Conservation (phyloP, 2,797 vertebrate species). For the Ficedula albicollis region DNA sequence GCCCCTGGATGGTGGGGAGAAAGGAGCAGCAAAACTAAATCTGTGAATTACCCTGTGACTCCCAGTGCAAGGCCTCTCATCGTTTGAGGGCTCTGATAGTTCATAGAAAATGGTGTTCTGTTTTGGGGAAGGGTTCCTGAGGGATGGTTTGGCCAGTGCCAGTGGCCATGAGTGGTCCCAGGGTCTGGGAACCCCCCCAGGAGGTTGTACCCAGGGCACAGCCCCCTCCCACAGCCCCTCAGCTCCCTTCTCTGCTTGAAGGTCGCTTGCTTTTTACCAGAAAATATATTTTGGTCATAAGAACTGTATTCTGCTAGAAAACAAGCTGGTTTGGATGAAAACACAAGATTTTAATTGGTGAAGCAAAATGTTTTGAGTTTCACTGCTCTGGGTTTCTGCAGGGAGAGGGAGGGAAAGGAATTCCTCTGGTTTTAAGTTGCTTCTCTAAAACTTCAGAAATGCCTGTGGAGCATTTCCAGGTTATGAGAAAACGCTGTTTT, state of each 20-base stretch:
- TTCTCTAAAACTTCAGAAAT: neutral
- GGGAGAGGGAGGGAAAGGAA: neutral
- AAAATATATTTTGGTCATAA: neutral
- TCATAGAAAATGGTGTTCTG: neutral
- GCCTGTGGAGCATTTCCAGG: neutral
- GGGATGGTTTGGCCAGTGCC: neutral
- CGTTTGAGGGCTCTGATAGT: neutral
- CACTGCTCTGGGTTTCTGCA: neutral
- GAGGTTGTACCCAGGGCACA: neutral
- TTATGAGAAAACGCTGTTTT: neutral
- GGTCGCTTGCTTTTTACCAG: neutral
- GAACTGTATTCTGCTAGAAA: neutral
- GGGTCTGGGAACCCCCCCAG: neutral
- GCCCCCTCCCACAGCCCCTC: neutral
- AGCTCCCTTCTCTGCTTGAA: neutral
- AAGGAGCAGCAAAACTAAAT: rapidly evolving
- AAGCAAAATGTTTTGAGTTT: slow-evolving; percentile 14
- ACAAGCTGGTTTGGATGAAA: neutral
- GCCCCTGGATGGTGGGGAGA: neutral
- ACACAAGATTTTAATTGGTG: neutral
- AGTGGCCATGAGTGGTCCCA: rapidly evolving
- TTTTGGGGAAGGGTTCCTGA: neutral
- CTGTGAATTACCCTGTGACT: neutral
- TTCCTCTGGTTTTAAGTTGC: neutral
- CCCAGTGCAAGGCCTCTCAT: neutral